phyloP scores from a whole-genome alignment of 2,888 invertebrate species.

The Diachrysia chrysitis region DNA sequence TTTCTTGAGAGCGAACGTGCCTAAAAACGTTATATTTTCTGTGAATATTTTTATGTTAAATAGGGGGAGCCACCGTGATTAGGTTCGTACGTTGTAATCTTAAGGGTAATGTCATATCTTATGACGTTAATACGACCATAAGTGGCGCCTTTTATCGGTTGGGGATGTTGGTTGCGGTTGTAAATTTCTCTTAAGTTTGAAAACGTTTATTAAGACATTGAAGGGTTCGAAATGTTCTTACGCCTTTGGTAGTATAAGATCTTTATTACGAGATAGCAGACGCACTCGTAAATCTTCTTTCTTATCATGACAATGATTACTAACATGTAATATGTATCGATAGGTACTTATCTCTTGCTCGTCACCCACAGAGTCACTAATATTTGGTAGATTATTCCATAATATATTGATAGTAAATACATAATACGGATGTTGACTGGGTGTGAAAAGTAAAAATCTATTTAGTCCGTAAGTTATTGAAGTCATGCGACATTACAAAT shows the following conservation, averaged over 20 bases:
- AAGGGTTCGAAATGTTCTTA: constrained; percentile 1
- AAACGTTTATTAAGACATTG: constrained; percentile 4
- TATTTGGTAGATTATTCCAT: not conserved
- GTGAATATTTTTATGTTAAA: constrained; percentile 19
- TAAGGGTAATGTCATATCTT: constrained; percentile 11
- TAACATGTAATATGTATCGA: not conserved
- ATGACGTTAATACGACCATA: constrained; percentile 4
- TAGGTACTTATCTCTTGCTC: not conserved
- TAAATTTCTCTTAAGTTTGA: constrained; percentile 1
- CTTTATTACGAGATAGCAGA: not conserved
- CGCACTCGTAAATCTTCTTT: not conserved
- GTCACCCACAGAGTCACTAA: no score
- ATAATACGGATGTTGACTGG: no score
- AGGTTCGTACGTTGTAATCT: constrained; percentile 7
- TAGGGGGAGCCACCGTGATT: constrained; percentile 13
- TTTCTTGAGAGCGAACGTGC: not conserved
- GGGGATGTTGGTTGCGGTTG: constrained; percentile 2
- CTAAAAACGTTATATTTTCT: constrained; percentile 18
- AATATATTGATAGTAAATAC: no score
- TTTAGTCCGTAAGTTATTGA: no score
- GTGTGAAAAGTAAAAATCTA: no score
- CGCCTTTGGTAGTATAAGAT: not conserved
- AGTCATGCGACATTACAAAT: no score
- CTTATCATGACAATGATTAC: not conserved
- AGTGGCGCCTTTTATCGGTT: not conserved